Evolutionary conservation across 92 coral and sea anemone species (phyloP).

Genomic region (Palythoa grandis): DNA sequence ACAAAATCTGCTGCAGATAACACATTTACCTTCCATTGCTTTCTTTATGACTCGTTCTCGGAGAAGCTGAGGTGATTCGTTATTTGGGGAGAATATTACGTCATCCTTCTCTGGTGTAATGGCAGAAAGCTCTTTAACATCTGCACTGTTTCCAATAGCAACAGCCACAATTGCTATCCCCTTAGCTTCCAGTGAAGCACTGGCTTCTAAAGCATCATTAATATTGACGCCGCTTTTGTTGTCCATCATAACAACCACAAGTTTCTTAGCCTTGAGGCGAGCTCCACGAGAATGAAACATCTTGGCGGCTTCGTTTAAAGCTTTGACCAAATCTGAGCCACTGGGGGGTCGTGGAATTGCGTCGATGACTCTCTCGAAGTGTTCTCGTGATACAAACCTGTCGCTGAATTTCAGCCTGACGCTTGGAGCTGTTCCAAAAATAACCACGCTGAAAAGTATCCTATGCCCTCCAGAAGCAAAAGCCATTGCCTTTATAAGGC

Average conservation of each 20-base stretch:
- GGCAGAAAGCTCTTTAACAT: constrained; percentile 53
- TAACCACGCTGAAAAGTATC: constrained; percentile 69
- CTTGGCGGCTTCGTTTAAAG: constrained; percentile 46
- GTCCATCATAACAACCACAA: constrained; percentile 43
- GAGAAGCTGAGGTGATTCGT: constrained; percentile 5
- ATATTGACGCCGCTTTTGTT: constrained; percentile 2
- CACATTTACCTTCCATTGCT: constrained; percentile 10
- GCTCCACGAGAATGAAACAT: constrained; percentile 56
- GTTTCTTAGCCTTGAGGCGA: constrained; percentile 56
- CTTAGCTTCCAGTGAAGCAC: constrained; percentile 60
- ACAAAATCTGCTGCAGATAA: too few relatives aligned
- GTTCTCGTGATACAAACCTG: not conserved
- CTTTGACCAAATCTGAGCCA: constrained; percentile 34
- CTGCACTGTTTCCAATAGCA: constrained; percentile 65
- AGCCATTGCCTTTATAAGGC: constrained; percentile 68
- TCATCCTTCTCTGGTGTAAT: constrained; percentile 42
- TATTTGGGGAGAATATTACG: constrained; percentile 15
- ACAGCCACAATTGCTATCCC: constrained; percentile 75
- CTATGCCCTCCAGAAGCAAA: constrained; percentile 67
- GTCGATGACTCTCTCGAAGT: constrained; percentile 14
- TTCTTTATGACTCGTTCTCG: constrained; percentile 31
- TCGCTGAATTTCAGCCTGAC: constrained; percentile 58
- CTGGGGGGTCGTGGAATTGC: constrained; percentile 11
- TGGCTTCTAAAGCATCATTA: constrained; percentile 35
- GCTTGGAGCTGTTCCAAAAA: constrained; percentile 74